A percentile compares a stretch with the other conserved stretches of the same genome.
phyloP scores from a whole-genome alignment of 2,113 vertebrate genomes.

The Andinoacara biseriatus region DNA sequence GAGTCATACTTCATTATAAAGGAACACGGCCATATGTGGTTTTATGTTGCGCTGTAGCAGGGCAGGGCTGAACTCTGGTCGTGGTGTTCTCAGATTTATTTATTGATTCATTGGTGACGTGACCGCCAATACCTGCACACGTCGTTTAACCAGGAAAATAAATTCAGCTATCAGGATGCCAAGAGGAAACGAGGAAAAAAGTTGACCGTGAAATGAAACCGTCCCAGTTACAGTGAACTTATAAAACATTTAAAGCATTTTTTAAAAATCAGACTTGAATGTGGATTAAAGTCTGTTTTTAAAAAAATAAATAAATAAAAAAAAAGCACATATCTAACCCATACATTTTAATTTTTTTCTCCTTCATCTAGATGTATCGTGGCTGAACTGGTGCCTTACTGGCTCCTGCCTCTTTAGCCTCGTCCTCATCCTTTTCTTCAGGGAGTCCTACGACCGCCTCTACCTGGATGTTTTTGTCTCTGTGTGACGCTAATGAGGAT shows the following conservation, averaged over 20 bases:
- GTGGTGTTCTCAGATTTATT: not conserved
- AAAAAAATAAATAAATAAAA: no score
- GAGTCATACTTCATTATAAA: slow-evolving; percentile 1
- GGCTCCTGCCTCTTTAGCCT: slow-evolving; percentile 95
- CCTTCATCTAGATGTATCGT: slow-evolving; percentile 88
- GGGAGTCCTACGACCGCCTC: slow-evolving; percentile 97
- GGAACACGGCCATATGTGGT: not conserved
- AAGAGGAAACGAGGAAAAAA: not conserved
- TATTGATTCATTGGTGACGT: no score
- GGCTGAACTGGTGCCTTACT: slow-evolving; percentile 98
- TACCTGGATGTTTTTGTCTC: slow-evolving; percentile 98
- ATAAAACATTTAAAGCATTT: no score
- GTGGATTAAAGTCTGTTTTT: not conserved
- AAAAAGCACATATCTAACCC: not conserved
- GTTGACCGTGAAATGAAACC: no score
- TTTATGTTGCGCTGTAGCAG: not conserved
- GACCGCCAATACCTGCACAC: not conserved
- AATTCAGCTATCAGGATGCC: no score
- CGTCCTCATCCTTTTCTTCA: slow-evolving; percentile 93
- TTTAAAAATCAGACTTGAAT: not conserved
- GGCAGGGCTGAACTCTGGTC: not conserved
- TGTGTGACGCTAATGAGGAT: slow-evolving; percentile 74
- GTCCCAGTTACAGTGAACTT: no score
- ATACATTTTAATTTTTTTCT: not conserved
- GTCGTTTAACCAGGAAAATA: not conserved